A percentile compares a stretch with the other conserved stretches of the same genome.
phyloP scores from a whole-genome alignment of 2,113 vertebrate genomes.

The Paramisgurnus dabryanus region DNA sequence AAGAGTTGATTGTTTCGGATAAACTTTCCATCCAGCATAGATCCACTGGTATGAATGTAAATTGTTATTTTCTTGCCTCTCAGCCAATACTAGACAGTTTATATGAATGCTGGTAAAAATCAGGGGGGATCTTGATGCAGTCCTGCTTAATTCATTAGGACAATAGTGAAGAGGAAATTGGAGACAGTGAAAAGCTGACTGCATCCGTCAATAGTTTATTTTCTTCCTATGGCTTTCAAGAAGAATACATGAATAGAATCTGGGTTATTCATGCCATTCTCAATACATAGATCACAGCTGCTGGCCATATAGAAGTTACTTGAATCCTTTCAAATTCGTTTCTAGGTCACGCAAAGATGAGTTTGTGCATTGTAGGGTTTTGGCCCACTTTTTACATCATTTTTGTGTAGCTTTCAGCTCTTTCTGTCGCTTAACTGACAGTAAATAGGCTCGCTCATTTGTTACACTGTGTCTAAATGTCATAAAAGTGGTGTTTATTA shows the following conservation, averaged over 20 bases:
- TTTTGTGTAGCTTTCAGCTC: background rate
- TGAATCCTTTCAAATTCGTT: background rate
- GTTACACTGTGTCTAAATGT: background rate
- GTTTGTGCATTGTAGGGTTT: background rate
- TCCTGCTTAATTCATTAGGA: conserved; percentile 19
- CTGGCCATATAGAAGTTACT: conserved; percentile 4
- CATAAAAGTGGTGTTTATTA: background rate
- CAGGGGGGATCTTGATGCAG: conserved; percentile 47
- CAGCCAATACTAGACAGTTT: conserved; percentile 35
- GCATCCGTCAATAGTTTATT: conserved; percentile 24
- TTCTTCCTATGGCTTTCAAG: background rate
- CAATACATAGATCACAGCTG: background rate
- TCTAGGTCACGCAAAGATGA: background rate
- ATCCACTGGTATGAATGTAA: background rate
- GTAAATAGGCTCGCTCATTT: background rate
- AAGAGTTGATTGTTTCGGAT: too few relatives aligned
- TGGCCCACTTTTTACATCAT: background rate
- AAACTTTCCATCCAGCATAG: background rate
- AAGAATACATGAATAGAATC: conserved; percentile 1
- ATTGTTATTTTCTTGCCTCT: background rate
- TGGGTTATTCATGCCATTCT: background rate
- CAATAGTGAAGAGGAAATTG: conserved; percentile 43
- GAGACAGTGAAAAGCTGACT: conserved; percentile 47
- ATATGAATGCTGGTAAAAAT: conserved; percentile 35
- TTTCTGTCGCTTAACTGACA: background rate